Evolutionary conservation across 2,113 vertebrate genomes (phyloP).

Genomic region (Zootoca vivipara): DNA sequence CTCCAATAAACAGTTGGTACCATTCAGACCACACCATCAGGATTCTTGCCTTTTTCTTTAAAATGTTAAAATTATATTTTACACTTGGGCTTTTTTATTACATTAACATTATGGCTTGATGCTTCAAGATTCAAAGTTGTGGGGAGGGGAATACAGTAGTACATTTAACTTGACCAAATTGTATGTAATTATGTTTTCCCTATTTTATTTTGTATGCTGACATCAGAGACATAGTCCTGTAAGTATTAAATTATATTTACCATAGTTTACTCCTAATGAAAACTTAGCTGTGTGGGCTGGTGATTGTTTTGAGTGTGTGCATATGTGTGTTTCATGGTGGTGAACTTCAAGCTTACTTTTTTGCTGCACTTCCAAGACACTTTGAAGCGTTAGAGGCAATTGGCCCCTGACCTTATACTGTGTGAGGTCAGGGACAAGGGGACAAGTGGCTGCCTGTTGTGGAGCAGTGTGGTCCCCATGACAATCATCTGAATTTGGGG

Average conservation of each 20-base stretch:
- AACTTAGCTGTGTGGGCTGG: neutral
- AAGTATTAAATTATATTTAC: slow-evolving; percentile 61
- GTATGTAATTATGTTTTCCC: slow-evolving; percentile 36
- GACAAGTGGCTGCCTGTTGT: neutral
- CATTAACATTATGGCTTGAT: slow-evolving; percentile 27
- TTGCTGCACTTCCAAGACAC: neutral
- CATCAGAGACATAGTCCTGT: slow-evolving; percentile 82
- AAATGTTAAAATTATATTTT: neutral
- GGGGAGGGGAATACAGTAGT: slow-evolving; percentile 2
- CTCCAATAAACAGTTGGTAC: neutral
- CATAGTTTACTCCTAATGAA: neutral
- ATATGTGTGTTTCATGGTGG: neutral
- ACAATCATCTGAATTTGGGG: neutral
- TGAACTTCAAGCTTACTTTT: neutral
- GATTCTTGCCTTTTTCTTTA: neutral
- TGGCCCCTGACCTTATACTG: neutral
- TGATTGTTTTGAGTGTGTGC: neutral
- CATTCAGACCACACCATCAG: neutral
- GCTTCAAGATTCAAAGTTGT: neutral
- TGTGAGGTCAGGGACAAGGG: neutral
- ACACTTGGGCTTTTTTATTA: neutral
- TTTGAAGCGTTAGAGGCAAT: neutral
- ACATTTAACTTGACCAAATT: neutral
- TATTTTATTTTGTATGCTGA: slow-evolving; percentile 53
- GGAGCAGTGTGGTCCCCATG: neutral